These are phyloP conservation scores for Xenops minutus DNA, from an alignment of 2,797 vertebrate genomes.

Conservation along the genomic window DNA sequence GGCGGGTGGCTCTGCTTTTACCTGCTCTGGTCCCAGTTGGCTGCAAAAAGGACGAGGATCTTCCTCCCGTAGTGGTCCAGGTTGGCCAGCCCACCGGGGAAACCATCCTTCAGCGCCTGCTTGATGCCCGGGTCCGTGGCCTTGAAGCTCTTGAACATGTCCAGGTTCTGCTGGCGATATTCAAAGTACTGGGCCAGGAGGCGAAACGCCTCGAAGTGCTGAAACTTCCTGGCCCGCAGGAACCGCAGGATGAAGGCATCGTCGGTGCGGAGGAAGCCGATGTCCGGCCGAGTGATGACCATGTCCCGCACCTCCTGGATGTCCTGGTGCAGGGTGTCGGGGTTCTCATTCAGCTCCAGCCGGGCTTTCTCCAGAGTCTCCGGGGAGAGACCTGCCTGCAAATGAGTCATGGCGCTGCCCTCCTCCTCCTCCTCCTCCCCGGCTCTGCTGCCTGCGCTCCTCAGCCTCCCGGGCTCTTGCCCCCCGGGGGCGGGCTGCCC, in stretches of 20 bases:
- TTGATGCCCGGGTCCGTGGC: conserved; percentile 97
- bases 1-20: conserved; percentile 62
- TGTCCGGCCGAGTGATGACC: conserved; percentile 98
- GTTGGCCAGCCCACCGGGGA: conserved; percentile 93
- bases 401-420: conserved; percentile 90
- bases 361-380: conserved; percentile 99
- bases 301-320: conserved; percentile 99
- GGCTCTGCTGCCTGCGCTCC: background rate
- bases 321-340: conserved; percentile 96
- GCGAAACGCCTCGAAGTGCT: conserved; percentile 97
- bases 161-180: conserved; percentile 97
- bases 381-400: conserved; percentile 96
- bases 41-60: conserved; percentile 94
- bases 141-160: conserved; percentile 99
- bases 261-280: conserved; percentile 97
- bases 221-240: conserved; percentile 95
- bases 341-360: conserved; percentile 95
- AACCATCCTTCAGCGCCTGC: conserved; percentile 96
- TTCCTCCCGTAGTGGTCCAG: conserved; percentile 97
- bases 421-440: conserved; percentile 31
- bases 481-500: conserved; percentile 18
- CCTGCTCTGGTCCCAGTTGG: conserved; percentile 99
- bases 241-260: conserved; percentile 97
- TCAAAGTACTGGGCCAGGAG: conserved; percentile 97
- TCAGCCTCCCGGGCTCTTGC: background rate